Evolutionary conservation across 1,140 invertebrate genomes (phyloP), one percentile per base, ranked within the genome.

Genomic region (Acromyrmex heyeri): DNA sequence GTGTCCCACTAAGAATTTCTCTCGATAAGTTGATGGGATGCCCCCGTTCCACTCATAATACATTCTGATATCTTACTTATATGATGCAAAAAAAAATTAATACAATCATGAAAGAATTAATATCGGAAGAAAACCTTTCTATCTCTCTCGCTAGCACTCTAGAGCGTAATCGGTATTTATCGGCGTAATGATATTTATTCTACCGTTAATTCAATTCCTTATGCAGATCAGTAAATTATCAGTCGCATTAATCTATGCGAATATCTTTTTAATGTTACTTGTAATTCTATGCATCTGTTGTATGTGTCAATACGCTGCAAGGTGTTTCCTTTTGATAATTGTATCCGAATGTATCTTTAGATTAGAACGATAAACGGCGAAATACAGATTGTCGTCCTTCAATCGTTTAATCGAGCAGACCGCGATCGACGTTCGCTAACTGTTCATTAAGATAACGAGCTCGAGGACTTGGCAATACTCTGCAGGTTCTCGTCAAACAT

Each of bases 251-350:
- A 70, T 86, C 69, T 87, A 75, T 57, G 72, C 77, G 34, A 27
- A 73, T 62, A 78, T 55, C 27, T 87, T 85, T 87, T 81, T 44
- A 85, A 82, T 61, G 72, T 88, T 48, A 87, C 81, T 70, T 77
- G n/a, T 76, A 82, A 88, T 75, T 67, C 77, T 8, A 77, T 90
- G 78, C 90, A 90, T 88, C 90, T 90, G 21, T 21, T 21, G 21
- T 21, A 21, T 21, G 86, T 90, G 83, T 90, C 88, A 90, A 91
- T 73, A 88, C 12, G n/a, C 70, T 91, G 88, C 86, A 90, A 91
- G 86, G 34, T 88, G 78, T 90, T 90, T 81, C 57, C 55, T 76
- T 24, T 44, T 55, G 72, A n/a, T 48, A 24, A 24, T 24, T 14
- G 21, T 65, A 27, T 53, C 70, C 16, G 50, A 65, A 57, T 27